Evolutionary conservation across 2,888 invertebrate genomes (phyloP).

Genomic region (Sussaba pulchella): DNA sequence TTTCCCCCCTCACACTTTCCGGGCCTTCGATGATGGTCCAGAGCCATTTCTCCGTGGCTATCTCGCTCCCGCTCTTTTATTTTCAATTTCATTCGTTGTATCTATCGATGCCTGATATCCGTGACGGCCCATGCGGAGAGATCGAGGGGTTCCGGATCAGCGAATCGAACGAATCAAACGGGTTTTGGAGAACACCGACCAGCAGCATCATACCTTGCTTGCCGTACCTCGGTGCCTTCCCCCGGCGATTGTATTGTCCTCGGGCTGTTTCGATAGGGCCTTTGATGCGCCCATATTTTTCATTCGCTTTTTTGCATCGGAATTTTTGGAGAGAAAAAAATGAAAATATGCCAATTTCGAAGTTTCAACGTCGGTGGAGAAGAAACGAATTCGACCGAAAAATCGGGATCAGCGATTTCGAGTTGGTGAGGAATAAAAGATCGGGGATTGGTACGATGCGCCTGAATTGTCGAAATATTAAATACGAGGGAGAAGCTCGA

Average conservation of each 20-base stretch:
- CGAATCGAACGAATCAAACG: conserved; percentile 53
- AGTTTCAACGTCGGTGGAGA: not conserved
- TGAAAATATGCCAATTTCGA: not conserved
- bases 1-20: conserved; percentile 7
- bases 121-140: conserved; percentile 27
- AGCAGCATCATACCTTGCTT: not conserved
- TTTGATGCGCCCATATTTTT: conserved; percentile 22
- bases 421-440: too few species aligned
- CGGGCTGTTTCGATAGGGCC: conserved; percentile 16
- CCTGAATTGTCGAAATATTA: too few species aligned
- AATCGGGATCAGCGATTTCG: too few species aligned
- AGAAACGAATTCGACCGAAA: not conserved
- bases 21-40: not conserved
- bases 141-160: conserved; percentile 55
- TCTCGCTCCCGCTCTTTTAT: conserved; percentile 19
- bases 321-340: not conserved
- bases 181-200: conserved; percentile 23
- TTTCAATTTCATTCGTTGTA: conserved; percentile 56
- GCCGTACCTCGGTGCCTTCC: conserved; percentile 1
- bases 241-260: not conserved
- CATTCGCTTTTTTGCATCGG: not conserved
- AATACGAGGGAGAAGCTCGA: too few species aligned
- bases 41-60: not conserved
- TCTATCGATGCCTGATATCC: conserved; percentile 55
- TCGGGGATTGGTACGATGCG: too few species aligned